These are phyloP conservation scores for Dolichomitus sp. DNA, from an alignment of 2,888 invertebrate genomes.

Conservation along the genomic window DNA sequence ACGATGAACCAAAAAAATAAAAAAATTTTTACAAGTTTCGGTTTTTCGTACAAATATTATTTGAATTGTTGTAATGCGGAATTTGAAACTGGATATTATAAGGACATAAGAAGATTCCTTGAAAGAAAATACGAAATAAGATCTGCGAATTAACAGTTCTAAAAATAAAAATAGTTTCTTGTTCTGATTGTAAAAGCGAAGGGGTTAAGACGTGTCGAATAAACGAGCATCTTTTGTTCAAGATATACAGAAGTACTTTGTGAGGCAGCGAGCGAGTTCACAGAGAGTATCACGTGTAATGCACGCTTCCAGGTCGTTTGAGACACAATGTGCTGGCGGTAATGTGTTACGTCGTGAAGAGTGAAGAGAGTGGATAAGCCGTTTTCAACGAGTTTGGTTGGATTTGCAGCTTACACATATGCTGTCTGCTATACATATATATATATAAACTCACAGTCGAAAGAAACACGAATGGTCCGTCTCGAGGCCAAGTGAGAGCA, in stretches of 20 bases:
- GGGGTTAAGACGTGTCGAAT: constrained; percentile 50
- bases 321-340: constrained; percentile 58
- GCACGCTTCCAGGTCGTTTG: constrained; percentile 61
- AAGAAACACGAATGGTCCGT: constrained; percentile 33
- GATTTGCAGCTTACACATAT: constrained; percentile 36
- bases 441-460: background rate
- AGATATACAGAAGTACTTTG: constrained; percentile 46
- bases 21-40: background rate
- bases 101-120: background rate
- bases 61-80: background rate
- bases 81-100: too few species aligned
- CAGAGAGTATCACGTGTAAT: constrained; percentile 55
- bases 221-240: constrained; percentile 60
- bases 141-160: constrained; percentile 47
- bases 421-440: constrained; percentile 1
- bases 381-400: constrained; percentile 64
- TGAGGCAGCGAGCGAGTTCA: constrained; percentile 59
- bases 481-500: constrained; percentile 37
- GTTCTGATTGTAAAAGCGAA: constrained; percentile 20
- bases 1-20: too few species aligned
- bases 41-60: background rate
- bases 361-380: constrained; percentile 57
- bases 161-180: constrained; percentile 39
- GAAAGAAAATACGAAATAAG: background rate
- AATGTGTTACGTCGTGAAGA: constrained; percentile 52